Base-by-base conservation (phyloP, 2,888 invertebrate genomes). In the Catocala nupta region DNA sequence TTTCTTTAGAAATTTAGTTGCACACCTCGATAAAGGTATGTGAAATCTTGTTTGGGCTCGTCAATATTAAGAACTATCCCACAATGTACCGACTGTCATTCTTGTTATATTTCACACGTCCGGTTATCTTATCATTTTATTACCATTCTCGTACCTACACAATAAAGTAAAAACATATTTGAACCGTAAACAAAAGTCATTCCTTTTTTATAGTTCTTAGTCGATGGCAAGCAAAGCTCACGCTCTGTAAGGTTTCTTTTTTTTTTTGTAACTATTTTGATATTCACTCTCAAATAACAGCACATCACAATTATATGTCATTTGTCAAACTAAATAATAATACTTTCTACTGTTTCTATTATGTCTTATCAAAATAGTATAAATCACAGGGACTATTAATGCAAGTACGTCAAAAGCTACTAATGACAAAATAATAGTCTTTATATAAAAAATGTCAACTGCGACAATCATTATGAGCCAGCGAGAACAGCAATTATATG, bases 401-500 rank as follows among this genome's bases (percentile, higher is more conserved):
- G 16, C 43, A 25, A n/a, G 34, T 10, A 42, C 25, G 8, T 11
- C 10, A 11, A 55, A 65, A 62, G 48, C 44, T 39, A 45, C 62
- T 69, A 69, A 69, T 60, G 62, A 48, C 52, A 51, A 60, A 50
- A 63, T 71, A 60, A 72, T 71, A 9, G 11, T 16, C 47, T 13
- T 5, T 54, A 25, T 34, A 45, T 25, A 34, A 43, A 53, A 25
- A 25, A 42, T 13, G 12, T 36, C 8, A 9, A 5, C 12, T 13
- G 9, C 36, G 36, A 36, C 51, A 51, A 13, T 50, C 7, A 50
- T 34, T 50, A 34, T 34, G 8, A 48, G 10, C 25, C 48, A 25
- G 9, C 48, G 25, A 49, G n/a, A 49, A 25, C 33, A 6, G 1
- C 5, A 7, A 47, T 47, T 47, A 47, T 47, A 6, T 47, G 7